These are phyloP conservation scores for Machaerirhynchus nigripectus DNA, from an alignment of 2,113 vertebrate genomes.

Conservation along the genomic window DNA sequence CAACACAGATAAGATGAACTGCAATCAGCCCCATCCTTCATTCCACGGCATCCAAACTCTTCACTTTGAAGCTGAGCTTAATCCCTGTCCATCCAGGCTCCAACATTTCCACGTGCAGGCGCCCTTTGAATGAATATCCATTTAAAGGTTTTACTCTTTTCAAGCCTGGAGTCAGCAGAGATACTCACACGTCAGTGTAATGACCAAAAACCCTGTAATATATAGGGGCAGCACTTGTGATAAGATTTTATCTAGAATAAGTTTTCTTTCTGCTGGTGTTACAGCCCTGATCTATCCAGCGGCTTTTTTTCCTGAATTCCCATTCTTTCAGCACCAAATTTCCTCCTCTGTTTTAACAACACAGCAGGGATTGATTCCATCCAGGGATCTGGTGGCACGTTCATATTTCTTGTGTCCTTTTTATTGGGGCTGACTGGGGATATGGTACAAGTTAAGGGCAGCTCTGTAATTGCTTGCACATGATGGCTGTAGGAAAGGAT, in stretches of 20 bases:
- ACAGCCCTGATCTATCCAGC: no score
- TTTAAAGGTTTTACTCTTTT: not conserved
- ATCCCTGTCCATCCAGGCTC: not conserved
- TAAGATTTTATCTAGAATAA: not conserved
- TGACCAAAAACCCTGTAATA: not conserved
- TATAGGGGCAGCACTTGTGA: not conserved
- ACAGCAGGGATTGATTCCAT: slow-evolving; percentile 12
- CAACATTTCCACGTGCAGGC: not conserved
- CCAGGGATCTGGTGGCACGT: not conserved
- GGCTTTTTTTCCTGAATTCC: not conserved
- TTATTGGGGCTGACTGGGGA: slow-evolving; percentile 9
- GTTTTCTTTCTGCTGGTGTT: not conserved
- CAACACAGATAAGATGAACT: not conserved
- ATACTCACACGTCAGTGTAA: not conserved
- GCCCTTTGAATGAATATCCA: not conserved
- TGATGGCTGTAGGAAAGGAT: slow-evolving; percentile 37
- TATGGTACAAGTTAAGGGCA: slow-evolving; percentile 48
- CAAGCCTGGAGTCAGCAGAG: not conserved
- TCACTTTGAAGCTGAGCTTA: not conserved
- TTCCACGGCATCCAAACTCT: not conserved
- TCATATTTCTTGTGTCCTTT: slow-evolving; percentile 16
- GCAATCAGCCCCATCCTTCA: not conserved
- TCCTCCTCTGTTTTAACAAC: not conserved
- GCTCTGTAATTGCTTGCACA: slow-evolving; percentile 36
- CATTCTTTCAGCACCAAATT: not conserved